Evolutionary conservation across 2,113 vertebrate species (phyloP), one percentile per base, ranked within the genome.

Genomic region (Phaethon lepturus): DNA sequence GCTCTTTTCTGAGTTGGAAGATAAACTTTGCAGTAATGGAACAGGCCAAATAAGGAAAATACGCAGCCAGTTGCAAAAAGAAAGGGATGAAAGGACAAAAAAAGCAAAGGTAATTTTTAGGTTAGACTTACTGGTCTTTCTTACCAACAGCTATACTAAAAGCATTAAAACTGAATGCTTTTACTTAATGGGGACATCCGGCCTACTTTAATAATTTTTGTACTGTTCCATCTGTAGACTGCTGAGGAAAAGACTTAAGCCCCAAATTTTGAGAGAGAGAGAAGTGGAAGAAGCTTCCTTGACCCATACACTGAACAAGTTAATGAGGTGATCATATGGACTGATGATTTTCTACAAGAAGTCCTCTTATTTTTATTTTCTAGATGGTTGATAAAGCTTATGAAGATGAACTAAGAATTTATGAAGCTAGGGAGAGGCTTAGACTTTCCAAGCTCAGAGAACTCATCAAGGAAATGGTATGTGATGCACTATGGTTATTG

Each of bases 391-490:
- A 87, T 44, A 97, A 98, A 74, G 97, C 98, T 80, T 99, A 99
- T 53, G 98, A 99, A 97, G 97, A 98, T 64, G 98, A 99, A 93
- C 60, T 99, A 78, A 98, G 97, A 96, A 97, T 96, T 97, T 98
- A 98, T 71, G 98, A 99, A 97, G 97, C 97, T 31, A 97, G 96
- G 92, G 98, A 99, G 92, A 98, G 79, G 74, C 47, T 76, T 15
- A 97, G 98, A 58, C 86, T 99, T 28, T 95, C 98, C 73, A 92
- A 95, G 82, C 98, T 98, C 49, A 98, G 98, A 52, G 96, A 98
- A 25, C 86, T 91, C 88, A 97, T 98, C 59, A 98, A 97, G 96
- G 97, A 98, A 83, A 95, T 88, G 63, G 99, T 98, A 86, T 59
- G 91, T 75, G 66, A 52, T 62, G 35, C 17, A 17, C 45, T 73